phyloP scores from a whole-genome alignment of 2,797 vertebrate genomes.

The Eleutherodactylus coqui region DNA sequence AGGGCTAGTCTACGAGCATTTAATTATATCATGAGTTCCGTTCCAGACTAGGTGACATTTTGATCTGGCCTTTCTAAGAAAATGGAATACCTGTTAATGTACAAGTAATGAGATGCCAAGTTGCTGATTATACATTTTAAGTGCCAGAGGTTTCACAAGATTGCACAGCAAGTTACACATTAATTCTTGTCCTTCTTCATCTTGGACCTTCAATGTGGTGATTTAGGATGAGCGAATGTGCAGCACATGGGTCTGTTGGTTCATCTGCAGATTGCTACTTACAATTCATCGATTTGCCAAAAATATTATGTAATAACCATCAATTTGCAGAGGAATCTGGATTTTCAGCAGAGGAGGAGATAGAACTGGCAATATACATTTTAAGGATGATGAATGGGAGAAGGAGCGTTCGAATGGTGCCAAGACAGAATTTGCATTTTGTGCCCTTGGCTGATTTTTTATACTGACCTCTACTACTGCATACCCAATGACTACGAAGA shows the following conservation, averaged over 20 bases:
- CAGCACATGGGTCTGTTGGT: neutral
- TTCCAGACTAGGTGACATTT: conserved; percentile 56
- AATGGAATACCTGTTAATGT: conserved; percentile 38
- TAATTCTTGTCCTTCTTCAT: neutral
- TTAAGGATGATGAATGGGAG: conserved; percentile 17
- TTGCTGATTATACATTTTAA: conserved; percentile 41
- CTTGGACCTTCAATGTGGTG: neutral
- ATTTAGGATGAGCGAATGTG: neutral
- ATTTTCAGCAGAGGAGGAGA: conserved; percentile 4
- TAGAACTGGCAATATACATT: conserved; percentile 16
- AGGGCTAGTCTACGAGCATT: neutral
- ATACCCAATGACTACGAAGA: neutral
- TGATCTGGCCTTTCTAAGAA: conserved; percentile 35
- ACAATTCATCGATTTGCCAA: conserved; percentile 7
- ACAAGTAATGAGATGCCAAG: conserved; percentile 16
- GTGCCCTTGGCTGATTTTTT: conserved; percentile 1
- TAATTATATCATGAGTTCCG: neutral
- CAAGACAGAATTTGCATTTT: conserved; percentile 3
- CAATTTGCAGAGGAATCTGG: neutral
- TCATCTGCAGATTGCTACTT: conserved; percentile 11
- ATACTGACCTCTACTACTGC: neutral
- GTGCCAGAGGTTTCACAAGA: neutral
- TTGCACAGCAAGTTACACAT: conserved; percentile 11
- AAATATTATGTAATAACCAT: conserved; percentile 1
- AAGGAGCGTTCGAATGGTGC: neutral